Percentiles rank a stretch among this genome's conserved stretches.
phyloP scores from a whole-genome alignment of 2,113 vertebrate genomes.

The Ictidomys tridecemlineatus region DNA sequence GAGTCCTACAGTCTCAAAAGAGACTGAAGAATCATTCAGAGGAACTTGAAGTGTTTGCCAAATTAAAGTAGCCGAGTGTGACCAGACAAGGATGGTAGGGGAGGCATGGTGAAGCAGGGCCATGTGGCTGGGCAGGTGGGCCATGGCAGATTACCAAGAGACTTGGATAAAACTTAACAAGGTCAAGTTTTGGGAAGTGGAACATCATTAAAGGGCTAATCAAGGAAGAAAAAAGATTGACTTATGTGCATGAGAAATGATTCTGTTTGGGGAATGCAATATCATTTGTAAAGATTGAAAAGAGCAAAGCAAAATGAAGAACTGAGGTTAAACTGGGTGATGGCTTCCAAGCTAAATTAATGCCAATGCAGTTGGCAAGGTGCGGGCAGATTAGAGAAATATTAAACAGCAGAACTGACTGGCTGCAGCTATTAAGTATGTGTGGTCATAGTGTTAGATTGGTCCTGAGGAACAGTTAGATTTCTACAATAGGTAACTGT shows the following conservation, averaged over 20 bases:
- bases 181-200: not conserved
- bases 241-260: slow-evolving; percentile 45
- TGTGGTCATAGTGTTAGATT: not conserved
- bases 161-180: not conserved
- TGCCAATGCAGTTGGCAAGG: not conserved
- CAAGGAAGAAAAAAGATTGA: not conserved
- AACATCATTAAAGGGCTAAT: not conserved
- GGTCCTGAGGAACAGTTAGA: not conserved
- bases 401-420: not conserved
- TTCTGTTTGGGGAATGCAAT: not conserved
- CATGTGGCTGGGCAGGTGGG: not conserved
- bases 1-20: not conserved
- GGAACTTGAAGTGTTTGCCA: not conserved
- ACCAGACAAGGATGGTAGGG: not conserved
- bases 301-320: not conserved
- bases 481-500: not conserved
- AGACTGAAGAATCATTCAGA: not conserved
- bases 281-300: slow-evolving; percentile 14
- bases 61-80: not conserved
- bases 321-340: not conserved
- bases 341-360: not conserved
- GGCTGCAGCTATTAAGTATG: not conserved
- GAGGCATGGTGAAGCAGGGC: too few relatives aligned
- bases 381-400: not conserved
- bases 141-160: not conserved